Evolutionary conservation across 2,888 invertebrate genomes (phyloP), one percentile per base, ranked within the genome.

Genomic region (Papilio demoleus): DNA sequence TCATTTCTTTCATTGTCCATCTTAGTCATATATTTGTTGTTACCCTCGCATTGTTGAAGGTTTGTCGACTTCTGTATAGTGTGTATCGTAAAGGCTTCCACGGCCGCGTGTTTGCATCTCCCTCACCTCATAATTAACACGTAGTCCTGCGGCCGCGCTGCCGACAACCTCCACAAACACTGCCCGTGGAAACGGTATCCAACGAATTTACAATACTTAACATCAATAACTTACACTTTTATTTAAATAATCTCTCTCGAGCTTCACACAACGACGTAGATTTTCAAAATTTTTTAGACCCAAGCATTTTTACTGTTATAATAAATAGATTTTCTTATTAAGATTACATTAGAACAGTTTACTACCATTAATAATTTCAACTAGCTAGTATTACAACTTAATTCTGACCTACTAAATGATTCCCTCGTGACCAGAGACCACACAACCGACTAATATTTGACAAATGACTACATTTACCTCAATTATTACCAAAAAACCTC

Each of bases 401-500:
- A 19, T 45, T 45, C 19, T n/a, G n/a, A n/a, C n/a, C n/a, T n/a
- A n/a, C n/a, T n/a, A n/a, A n/a, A n/a, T n/a, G n/a, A n/a, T n/a
- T n/a, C n/a, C n/a, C n/a, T 19, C 9, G 3, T 1, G 9, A 6
- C 19, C 3, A 4, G 9, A 47, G 70, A 70, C 70, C 68, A 68
- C 68, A 70, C 65, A 62, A 17, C 36, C 8, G 50, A 34, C 53
- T 42, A 42, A 36, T 45, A 60, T 61, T 65, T 63, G 68, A 62
- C 47, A 56, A 68, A 70, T 65, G 62, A 65, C 53, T 65, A 59
- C 58, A 68, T 68, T 68, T 68, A 47, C 22, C 19, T 12, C 19
- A 22, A 27, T 59, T 71, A 42, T 63, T 42, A 67, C 71, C 56
- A 42, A 70, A 72, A 72, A 72, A 73, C 47, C 67, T 60, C 70